Evolutionary conservation across 2,888 invertebrate species (phyloP).

Genomic region (Automeris io): DNA sequence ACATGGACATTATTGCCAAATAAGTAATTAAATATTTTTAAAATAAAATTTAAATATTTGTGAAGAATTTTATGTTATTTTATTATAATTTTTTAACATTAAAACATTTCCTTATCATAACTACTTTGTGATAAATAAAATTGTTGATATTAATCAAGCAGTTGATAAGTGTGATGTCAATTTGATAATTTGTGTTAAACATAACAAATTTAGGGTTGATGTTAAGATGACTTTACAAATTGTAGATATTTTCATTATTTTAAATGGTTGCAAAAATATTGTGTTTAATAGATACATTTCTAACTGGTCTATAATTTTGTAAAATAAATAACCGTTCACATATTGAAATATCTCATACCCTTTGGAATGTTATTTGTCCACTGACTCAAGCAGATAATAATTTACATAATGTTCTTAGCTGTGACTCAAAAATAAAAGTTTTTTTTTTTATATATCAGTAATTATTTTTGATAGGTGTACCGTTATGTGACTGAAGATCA

Average conservation of each 20-base stretch:
- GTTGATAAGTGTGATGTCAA: neutral
- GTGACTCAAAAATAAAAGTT: neutral
- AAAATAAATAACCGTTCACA: no score
- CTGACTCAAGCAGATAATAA: no score
- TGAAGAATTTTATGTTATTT: neutral
- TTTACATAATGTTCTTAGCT: neutral
- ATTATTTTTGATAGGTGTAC: conserved; percentile 77
- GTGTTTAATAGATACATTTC: no score
- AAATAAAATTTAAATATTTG: no score
- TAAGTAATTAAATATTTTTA: no score
- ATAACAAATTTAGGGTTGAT: neutral
- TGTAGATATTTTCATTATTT: no score
- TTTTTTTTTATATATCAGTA: neutral
- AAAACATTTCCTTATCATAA: neutral
- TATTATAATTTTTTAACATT: no score
- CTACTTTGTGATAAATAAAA: neutral
- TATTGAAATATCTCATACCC: no score
- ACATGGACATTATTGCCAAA: no score
- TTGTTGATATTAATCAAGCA: conserved; percentile 1
- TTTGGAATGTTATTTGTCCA: no score
- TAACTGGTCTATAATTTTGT: no score
- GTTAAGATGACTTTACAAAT: neutral
- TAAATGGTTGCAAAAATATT: no score
- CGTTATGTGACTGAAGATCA: conserved; percentile 95
- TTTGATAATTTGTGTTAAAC: conserved; percentile 1